These are phyloP conservation scores for Chascanopsetta lugubris DNA, from an alignment of 2,113 vertebrate genomes.

Conservation along the genomic window DNA sequence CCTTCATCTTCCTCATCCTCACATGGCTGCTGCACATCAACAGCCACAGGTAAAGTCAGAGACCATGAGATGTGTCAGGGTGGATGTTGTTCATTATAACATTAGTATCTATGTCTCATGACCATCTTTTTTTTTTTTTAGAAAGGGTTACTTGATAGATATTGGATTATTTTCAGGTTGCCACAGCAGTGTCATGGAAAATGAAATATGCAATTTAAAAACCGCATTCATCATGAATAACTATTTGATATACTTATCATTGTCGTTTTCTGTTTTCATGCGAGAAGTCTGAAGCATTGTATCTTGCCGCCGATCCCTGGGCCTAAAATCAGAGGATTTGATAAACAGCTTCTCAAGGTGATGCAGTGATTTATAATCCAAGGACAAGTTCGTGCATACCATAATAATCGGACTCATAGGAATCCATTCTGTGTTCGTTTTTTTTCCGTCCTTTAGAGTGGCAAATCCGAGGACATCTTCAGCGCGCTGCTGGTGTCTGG, in stretches of 20 bases:
- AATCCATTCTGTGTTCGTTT: constrained; percentile 54
- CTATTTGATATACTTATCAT: no score
- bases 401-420: background rate
- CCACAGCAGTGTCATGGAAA: no score
- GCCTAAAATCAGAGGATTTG: constrained; percentile 96
- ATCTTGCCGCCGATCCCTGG: constrained; percentile 93
- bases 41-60: constrained; percentile 82
- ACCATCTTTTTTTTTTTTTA: no score
- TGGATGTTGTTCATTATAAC: background rate
- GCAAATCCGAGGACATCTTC: constrained; percentile 87
- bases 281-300: constrained; percentile 86
- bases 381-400: background rate
- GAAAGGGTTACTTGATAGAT: no score
- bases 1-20: constrained; percentile 84
- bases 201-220: no score
- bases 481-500: constrained; percentile 86
- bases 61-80: background rate
- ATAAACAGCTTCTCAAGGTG: constrained; percentile 91
- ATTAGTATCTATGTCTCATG: background rate
- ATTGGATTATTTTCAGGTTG: no score
- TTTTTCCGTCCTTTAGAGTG: no score
- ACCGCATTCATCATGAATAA: no score
- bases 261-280: constrained; percentile 22
- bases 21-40: constrained; percentile 86
- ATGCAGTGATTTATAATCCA: constrained; percentile 23